Percentiles rank a stretch among this genome's conserved stretches.
Conservation (phyloP, 2,113 vertebrate species). For the Gobiocypris rarus region DNA sequence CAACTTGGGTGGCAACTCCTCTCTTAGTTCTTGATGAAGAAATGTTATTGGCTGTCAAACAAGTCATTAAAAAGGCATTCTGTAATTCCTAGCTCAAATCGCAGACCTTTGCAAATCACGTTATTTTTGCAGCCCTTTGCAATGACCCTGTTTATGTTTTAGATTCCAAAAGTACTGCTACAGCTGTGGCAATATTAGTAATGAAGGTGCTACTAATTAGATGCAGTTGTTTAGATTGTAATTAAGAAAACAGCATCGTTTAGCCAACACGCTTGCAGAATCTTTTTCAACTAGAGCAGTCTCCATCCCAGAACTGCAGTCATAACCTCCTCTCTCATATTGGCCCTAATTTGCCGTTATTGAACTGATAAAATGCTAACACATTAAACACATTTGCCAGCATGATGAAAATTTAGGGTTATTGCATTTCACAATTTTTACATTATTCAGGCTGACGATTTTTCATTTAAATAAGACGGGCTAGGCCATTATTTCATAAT, state of each 20-base stretch:
- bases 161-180: slow-evolving; percentile 3
- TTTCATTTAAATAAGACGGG: slow-evolving; percentile 84
- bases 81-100: not conserved
- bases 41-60: slow-evolving; percentile 14
- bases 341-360: slow-evolving; percentile 89
- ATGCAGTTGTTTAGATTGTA: slow-evolving; percentile 48
- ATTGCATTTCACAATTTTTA: slow-evolving; percentile 91
- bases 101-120: not conserved
- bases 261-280: slow-evolving; percentile 54
- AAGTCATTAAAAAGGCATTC: slow-evolving; percentile 32
- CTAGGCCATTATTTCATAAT: slow-evolving; percentile 82
- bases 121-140: not conserved
- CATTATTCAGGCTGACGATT: slow-evolving; percentile 84
- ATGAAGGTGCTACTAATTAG: slow-evolving; percentile 49
- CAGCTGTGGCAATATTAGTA: slow-evolving; percentile 14
- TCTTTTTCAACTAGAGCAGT: slow-evolving; percentile 62
- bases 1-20: slow-evolving; percentile 26
- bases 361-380: slow-evolving; percentile 90
- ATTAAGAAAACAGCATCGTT: slow-evolving; percentile 70
- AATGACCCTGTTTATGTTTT: slow-evolving; percentile 18
- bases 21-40: slow-evolving; percentile 11
- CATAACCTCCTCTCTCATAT: slow-evolving; percentile 86
- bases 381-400: slow-evolving; percentile 81
- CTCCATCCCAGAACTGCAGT: slow-evolving; percentile 72
- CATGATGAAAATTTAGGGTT: slow-evolving; percentile 89